A percentile compares a stretch with the other conserved stretches of the same genome.
Evolutionary conservation across 2,113 vertebrate genomes (phyloP).

Genomic region (Suricata suricatta): DNA sequence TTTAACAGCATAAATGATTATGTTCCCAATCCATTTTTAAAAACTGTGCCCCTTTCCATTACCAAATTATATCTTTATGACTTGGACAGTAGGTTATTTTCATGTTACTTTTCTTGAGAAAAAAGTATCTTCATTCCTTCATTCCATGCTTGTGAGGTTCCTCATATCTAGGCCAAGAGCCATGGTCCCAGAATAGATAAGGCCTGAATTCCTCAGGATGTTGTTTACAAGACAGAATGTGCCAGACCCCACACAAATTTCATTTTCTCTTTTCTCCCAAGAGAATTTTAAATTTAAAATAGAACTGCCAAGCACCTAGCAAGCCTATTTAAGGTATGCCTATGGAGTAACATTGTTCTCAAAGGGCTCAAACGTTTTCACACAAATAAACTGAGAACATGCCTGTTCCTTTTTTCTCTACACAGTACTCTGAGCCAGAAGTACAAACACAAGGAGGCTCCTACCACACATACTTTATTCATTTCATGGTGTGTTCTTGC

Average conservation of each 20-base stretch:
- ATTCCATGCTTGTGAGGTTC: background rate
- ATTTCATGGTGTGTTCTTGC: background rate
- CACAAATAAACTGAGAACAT: background rate
- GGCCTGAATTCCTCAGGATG: background rate
- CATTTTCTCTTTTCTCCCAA: background rate
- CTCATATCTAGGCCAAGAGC: background rate
- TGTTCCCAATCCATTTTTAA: background rate
- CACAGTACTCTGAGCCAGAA: background rate
- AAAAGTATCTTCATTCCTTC: background rate
- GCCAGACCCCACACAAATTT: background rate
- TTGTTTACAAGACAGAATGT: background rate
- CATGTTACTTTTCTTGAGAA: background rate
- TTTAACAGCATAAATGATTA: background rate
- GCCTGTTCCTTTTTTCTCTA: background rate
- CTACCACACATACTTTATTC: background rate
- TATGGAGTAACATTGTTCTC: background rate
- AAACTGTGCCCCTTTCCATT: background rate
- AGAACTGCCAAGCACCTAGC: background rate
- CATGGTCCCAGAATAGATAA: background rate
- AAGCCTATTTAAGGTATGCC: background rate
- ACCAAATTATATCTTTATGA: background rate
- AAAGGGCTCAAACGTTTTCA: background rate
- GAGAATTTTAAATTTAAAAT: background rate
- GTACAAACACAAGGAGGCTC: background rate
- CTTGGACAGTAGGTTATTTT: background rate